Evolutionary conservation across 2,888 invertebrate species (phyloP), one percentile per base, ranked within the genome.

Genomic region (Oscheius myriophilus): DNA sequence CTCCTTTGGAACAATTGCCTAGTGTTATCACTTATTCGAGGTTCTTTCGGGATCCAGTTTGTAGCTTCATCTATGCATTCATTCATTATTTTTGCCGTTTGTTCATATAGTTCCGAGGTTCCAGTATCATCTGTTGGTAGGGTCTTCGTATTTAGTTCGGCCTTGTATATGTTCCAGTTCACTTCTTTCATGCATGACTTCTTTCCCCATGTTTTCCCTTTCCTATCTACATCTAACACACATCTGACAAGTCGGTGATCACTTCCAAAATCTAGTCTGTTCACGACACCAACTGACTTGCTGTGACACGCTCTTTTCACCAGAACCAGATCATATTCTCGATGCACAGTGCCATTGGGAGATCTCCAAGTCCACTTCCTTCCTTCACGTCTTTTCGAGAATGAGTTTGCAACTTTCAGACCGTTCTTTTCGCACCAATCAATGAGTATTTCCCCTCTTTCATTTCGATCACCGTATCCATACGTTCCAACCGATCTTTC

Each of bases 361-460:
- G 53, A 53, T 33, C 42, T 23, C 53, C 54, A 54, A 2, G 64
- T 64, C 64, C 64, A 64, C 18, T 54, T 52, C 18, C 64, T 33
- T 12, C 43, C 54, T 2, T 12, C 18, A 2, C 54, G 18, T 39
- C 39, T 26, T 42, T 53, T 53, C 7, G 14, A 21, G 21, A 41
- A 62, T 4, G 64, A 21, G n/a, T 39, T 64, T n/a, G 41, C 52
- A 2, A 52, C 41, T 52, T 53, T 53, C 39, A 53, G 25, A 4
- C 54, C 25, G 51, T 62, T 16, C 33, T n/a, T 23, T 11, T 26
- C n/a, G 52, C 62, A 62, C 16, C 21, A 51, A 12, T 53, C 54
- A 11, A 26, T 16, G 3, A 64, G 64, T n/a, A 26, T 51, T 63
- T 63, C 63, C 11, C 63, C 63, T 14, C 52, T 14, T 7, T 23